These are phyloP conservation scores for Heliothis peltigera DNA, from an alignment of 2,888 invertebrate genomes.

Conservation along the genomic window DNA sequence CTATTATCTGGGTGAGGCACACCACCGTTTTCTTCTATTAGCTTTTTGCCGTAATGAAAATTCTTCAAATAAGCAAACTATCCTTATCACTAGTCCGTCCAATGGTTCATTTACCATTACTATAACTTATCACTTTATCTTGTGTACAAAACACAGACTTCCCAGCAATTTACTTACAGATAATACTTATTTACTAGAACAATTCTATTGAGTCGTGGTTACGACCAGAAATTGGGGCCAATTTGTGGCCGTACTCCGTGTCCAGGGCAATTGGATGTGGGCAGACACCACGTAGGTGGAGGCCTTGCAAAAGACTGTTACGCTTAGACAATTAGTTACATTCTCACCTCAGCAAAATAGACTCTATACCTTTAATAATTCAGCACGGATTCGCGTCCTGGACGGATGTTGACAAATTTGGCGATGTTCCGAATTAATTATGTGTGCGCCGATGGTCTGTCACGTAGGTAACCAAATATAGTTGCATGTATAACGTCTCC, in stretches of 20 bases:
- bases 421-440: slow-evolving; percentile 86
- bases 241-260: slow-evolving; percentile 73
- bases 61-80: slow-evolving; percentile 48
- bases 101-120: slow-evolving; percentile 34
- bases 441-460: slow-evolving; percentile 75
- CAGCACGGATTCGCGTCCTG: slow-evolving; percentile 73
- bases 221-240: slow-evolving; percentile 76
- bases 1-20: slow-evolving; percentile 59
- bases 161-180: slow-evolving; percentile 50
- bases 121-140: slow-evolving; percentile 54
- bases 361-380: slow-evolving; percentile 75
- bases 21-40: slow-evolving; percentile 51
- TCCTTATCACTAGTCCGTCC: slow-evolving; percentile 49
- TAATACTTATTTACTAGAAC: slow-evolving; percentile 55
- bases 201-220: slow-evolving; percentile 59
- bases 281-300: slow-evolving; percentile 86
- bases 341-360: slow-evolving; percentile 68
- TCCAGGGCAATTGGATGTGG: slow-evolving; percentile 86
- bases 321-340: slow-evolving; percentile 74
- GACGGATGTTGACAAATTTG: slow-evolving; percentile 79
- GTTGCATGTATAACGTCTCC: slow-evolving; percentile 74
- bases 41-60: slow-evolving; percentile 52
- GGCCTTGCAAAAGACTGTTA: slow-evolving; percentile 85
- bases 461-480: slow-evolving; percentile 87
- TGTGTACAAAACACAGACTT: slow-evolving; percentile 46